phyloP scores from a whole-genome alignment of 2,113 vertebrate genomes.

The Montifringilla adamsi region DNA sequence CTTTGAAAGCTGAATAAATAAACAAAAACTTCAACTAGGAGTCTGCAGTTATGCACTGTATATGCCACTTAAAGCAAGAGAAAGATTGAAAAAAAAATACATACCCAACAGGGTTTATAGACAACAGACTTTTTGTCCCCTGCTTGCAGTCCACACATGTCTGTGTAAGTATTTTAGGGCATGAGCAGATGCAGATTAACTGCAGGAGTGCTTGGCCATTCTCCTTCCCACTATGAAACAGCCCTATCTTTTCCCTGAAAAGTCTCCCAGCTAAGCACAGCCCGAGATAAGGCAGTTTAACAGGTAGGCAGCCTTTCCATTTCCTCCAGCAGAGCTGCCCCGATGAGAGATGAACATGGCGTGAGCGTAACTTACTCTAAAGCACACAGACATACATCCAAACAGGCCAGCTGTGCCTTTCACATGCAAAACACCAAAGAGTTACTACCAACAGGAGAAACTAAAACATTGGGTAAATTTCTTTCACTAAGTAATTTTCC shows the following conservation, averaged over 20 bases:
- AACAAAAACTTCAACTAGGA: background rate
- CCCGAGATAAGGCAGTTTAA: background rate
- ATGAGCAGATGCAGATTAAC: background rate
- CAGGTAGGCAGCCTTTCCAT: background rate
- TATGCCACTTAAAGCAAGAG: background rate
- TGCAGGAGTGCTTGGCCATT: background rate
- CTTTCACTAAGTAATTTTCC: background rate
- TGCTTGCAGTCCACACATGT: background rate
- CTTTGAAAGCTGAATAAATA: background rate
- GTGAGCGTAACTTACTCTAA: accelerated
- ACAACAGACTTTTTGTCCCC: background rate
- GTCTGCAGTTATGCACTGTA: background rate
- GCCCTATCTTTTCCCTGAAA: accelerated
- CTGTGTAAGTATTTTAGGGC: background rate
- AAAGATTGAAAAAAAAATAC: background rate
- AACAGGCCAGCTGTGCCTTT: background rate
- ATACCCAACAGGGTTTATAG: background rate
- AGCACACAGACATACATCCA: background rate
- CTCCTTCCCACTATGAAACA: background rate
- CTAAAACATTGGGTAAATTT: background rate
- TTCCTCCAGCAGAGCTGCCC: background rate
- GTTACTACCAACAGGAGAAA: background rate
- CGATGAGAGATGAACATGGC: background rate
- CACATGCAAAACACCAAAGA: background rate
- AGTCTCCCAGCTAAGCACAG: background rate